Evolutionary conservation across 2,888 invertebrate genomes (phyloP).

Genomic region (Bembecia ichneumoniformis): DNA sequence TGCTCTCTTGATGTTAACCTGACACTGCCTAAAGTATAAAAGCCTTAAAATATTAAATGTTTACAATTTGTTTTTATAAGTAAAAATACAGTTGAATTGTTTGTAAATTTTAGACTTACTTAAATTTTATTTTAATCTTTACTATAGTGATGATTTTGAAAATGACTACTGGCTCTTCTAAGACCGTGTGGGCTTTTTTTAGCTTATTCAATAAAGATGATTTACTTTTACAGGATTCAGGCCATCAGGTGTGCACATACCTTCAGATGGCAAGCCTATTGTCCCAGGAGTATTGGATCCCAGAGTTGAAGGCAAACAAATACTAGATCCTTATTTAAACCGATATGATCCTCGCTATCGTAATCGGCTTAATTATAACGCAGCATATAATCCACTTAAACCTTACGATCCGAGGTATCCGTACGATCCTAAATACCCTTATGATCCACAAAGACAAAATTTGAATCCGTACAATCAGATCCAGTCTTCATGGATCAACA

Average conservation of each 20-base stretch:
- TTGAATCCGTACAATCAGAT: not conserved
- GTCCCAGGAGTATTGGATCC: constrained; percentile 39
- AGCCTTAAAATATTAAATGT: no score
- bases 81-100: no score
- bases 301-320: constrained; percentile 29
- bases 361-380: constrained; percentile 17
- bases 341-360: constrained; percentile 29
- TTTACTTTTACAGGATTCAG: constrained; percentile 57
- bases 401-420: constrained; percentile 29
- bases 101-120: no score
- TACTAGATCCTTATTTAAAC: constrained; percentile 26
- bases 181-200: no score
- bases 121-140: no score
- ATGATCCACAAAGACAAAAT: constrained; percentile 22
- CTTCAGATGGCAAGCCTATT: constrained; percentile 70
- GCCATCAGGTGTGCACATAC: constrained; percentile 76
- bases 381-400: constrained; percentile 22
- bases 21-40: no score
- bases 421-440: constrained; percentile 12
- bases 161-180: no score
- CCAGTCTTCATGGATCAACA: constrained; percentile 4
- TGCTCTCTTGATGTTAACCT: no score
- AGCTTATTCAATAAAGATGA: not conserved
- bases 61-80: no score
- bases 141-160: no score